Conservation (phyloP, 1,140 invertebrate genomes). For the Scaptodrosophila lebanonensis region DNA sequence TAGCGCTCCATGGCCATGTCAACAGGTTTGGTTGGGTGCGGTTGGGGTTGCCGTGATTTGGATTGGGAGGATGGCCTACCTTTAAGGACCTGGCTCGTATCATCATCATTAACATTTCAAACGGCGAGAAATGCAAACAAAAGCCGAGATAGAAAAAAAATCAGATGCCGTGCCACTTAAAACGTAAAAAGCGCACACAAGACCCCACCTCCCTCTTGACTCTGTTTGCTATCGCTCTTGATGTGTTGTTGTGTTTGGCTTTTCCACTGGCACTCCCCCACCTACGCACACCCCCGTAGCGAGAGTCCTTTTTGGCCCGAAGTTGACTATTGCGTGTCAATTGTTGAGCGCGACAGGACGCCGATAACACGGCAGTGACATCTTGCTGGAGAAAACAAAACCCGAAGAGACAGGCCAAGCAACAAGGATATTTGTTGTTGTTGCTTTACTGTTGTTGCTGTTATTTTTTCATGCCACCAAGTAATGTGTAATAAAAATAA, state of each 20-base stretch:
- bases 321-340: constrained; percentile 65
- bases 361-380: constrained; percentile 17
- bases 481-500: constrained; percentile 54
- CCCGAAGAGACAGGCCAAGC: constrained; percentile 17
- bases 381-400: constrained; percentile 1
- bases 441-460: too few species aligned
- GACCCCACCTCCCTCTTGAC: too few species aligned
- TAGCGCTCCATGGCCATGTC: constrained; percentile 16
- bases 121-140: constrained; percentile 36
- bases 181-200: neutral
- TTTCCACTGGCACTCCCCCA: neutral
- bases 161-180: too few species aligned
- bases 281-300: too few species aligned
- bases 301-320: too few species aligned
- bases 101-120: constrained; percentile 55
- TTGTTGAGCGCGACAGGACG: constrained; percentile 51
- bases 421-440: neutral
- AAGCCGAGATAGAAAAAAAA: constrained; percentile 11
- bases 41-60: too few species aligned
- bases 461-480: too few species aligned
- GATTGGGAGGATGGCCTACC: neutral
- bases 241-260: constrained; percentile 10
- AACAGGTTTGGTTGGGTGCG: constrained; percentile 26
- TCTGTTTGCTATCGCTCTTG: too few species aligned
- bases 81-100: constrained; percentile 3